phyloP scores from a whole-genome alignment of 1,140 invertebrate genomes.

The Arion vulgaris region DNA sequence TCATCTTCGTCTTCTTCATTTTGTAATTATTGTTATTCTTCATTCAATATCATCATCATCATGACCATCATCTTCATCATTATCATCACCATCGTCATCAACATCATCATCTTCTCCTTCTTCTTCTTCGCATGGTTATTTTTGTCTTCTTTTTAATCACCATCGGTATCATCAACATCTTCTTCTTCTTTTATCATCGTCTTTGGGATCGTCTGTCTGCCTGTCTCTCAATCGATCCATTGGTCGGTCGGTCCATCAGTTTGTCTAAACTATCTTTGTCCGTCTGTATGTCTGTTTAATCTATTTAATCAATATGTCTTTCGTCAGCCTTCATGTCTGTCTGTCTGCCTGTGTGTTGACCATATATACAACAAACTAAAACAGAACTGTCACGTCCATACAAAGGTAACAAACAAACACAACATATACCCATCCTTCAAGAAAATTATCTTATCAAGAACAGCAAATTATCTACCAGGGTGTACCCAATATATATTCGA shows the following conservation, averaged over 20 bases:
- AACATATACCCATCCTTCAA: too few species aligned
- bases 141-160: too few species aligned
- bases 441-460: too few species aligned
- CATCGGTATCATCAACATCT: too few species aligned
- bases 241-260: neutral
- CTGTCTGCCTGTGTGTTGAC: neutral
- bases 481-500: too few species aligned
- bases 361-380: too few species aligned
- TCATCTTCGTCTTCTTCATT: neutral
- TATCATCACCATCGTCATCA: too few species aligned
- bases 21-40: neutral
- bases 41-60: neutral
- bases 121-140: too few species aligned
- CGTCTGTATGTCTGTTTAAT: neutral
- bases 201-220: neutral
- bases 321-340: neutral
- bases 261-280: neutral
- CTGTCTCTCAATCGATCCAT: neutral
- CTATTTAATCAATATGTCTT: neutral
- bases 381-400: too few species aligned
- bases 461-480: too few species aligned
- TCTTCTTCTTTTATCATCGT: neutral
- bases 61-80: too few species aligned
- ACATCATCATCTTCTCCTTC: neutral
- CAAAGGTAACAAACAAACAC: too few species aligned